phyloP scores from a whole-genome alignment of 2,797 vertebrate species.

The Tragopan temminckii region DNA sequence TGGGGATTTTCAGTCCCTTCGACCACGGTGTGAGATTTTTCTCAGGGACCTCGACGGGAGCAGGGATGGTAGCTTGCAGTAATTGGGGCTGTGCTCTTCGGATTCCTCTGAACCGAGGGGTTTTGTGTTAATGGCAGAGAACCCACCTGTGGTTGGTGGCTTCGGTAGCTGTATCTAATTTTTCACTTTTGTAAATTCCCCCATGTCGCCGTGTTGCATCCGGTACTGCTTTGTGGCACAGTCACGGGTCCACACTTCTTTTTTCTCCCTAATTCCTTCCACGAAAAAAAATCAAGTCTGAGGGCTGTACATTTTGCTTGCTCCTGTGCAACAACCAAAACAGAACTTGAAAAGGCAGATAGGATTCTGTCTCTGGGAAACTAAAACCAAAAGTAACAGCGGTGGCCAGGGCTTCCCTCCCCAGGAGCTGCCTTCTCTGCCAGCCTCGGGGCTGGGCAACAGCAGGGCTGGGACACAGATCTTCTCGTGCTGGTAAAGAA shows the following conservation, averaged over 20 bases:
- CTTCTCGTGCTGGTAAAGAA: background rate
- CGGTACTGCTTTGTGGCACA: background rate
- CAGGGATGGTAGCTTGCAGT: background rate
- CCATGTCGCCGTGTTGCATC: background rate
- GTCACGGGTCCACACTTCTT: slow-evolving; percentile 33
- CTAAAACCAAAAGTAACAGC: slow-evolving; percentile 40
- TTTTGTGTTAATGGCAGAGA: slow-evolving; percentile 38
- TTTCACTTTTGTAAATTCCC: slow-evolving; percentile 55
- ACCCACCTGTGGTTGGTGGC: slow-evolving; percentile 42
- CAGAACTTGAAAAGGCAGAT: background rate
- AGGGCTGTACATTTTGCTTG: background rate
- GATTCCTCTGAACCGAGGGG: background rate
- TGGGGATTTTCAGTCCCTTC: slow-evolving; percentile 55
- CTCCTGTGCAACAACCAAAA: background rate
- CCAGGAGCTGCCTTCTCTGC: background rate
- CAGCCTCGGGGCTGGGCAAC: background rate
- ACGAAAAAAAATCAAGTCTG: background rate
- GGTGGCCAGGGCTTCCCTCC: background rate
- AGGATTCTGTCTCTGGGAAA: background rate
- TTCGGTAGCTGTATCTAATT: slow-evolving; percentile 26
- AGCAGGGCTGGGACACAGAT: background rate
- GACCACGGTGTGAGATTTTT: background rate
- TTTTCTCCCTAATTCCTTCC: slow-evolving; percentile 33
- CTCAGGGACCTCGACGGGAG: background rate
- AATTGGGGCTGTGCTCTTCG: background rate